These are phyloP conservation scores for Meandrusa payeni DNA, from an alignment of 2,888 invertebrate species.

Conservation along the genomic window DNA sequence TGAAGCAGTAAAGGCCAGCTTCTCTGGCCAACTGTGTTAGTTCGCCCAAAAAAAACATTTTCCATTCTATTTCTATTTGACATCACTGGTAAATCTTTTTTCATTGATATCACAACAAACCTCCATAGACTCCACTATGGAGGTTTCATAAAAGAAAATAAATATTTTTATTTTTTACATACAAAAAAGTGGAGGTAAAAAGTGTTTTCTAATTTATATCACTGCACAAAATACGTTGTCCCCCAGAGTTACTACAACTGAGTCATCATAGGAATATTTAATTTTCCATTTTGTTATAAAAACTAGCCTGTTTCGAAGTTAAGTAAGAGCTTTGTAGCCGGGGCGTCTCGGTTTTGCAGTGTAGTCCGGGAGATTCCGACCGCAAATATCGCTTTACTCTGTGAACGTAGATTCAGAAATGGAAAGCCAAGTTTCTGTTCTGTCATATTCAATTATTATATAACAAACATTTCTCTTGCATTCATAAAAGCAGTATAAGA, in stretches of 20 bases:
- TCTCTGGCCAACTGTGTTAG: too few species aligned
- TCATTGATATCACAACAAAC: too few species aligned
- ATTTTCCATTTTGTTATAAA: constrained; percentile 46
- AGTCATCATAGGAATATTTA: constrained; percentile 40
- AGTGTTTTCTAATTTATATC: constrained; percentile 27
- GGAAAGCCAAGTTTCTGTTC: constrained; percentile 6
- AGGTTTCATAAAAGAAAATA: too few species aligned
- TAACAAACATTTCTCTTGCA: constrained; percentile 1
- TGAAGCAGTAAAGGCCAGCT: too few species aligned
- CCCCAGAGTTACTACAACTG: constrained; percentile 37
- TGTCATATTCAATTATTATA: constrained; percentile 11
- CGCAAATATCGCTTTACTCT: constrained; percentile 21
- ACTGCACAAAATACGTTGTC: constrained; percentile 37
- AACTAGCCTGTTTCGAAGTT: constrained; percentile 43
- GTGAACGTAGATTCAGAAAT: constrained; percentile 14
- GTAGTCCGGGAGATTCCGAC: constrained; percentile 13
- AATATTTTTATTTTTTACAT: too few species aligned
- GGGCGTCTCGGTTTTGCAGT: constrained; percentile 19
- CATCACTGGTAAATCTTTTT: too few species aligned
- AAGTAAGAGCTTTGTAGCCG: constrained; percentile 33
- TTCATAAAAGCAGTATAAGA: too few species aligned
- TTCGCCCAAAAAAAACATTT: too few species aligned
- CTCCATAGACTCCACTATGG: too few species aligned
- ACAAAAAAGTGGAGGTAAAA: too few species aligned
- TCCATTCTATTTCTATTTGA: too few species aligned